Evolutionary conservation across 2,113 vertebrate species (phyloP), one percentile per base, ranked within the genome.

Genomic region (Chionomys nivalis): DNA sequence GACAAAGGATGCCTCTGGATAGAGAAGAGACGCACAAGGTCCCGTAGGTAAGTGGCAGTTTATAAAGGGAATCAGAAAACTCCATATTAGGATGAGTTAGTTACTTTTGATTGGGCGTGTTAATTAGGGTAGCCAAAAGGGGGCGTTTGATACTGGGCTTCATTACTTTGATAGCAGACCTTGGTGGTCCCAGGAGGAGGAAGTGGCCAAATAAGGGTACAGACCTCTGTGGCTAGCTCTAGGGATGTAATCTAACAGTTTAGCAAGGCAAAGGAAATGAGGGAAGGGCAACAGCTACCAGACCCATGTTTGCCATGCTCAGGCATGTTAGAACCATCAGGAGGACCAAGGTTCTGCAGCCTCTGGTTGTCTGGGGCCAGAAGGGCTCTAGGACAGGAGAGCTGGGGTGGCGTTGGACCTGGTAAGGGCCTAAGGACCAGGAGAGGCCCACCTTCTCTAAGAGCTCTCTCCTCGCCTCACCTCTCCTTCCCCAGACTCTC

Each of bases 331-430:
- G 68, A 36, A 16, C 36, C n/a, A 0, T 39, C 36, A 73, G 36
- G 70, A 11, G 5, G n/a, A 44, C 7, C 47, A 7, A 24, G 47
- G 47, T 58, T 66, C 77, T 44, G 44, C 36, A 1, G 16, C 31
- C 44, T 68, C 21, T 33, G 63, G 39, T n/a, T 16, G 5, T 52
- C 28, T n/a, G 55, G 19, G 28, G 2, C 63, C 66, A 10, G 44
- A 36, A 85, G 16, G 14, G 14, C 58, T 65, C 58, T 16, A 3
- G 58, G 81, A 85, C 39, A 85, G 63, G 58, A 13, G 7, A 2
- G 2, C 23, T 16, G 1, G 10, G 11, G 19, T 4, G 0, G 39
- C 52, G 24, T n/a, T 14, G 75, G 28, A 0, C n/a, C 73, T 47
- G 36, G 77, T n/a, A 13, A 39, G 14, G 36, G 19, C 36, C 42